Evolutionary conservation across 64 coral and sea anemone genomes (phyloP).

Genomic region (Pachyseris speciosa): DNA sequence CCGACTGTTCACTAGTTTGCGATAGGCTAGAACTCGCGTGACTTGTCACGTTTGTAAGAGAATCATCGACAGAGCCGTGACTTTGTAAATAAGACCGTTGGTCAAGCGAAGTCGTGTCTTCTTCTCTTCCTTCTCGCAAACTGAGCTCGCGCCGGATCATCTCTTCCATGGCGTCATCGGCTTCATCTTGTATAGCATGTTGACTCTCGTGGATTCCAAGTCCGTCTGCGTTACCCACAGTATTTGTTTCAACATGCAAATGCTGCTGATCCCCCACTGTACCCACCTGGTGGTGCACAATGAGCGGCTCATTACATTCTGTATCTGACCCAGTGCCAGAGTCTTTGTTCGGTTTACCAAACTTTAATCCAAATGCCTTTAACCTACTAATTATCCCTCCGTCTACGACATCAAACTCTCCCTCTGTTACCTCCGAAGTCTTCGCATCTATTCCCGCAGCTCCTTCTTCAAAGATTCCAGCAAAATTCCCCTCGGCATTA

Average conservation of each 20-base stretch:
- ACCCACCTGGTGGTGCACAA: not conserved
- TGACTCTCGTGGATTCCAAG: not conserved
- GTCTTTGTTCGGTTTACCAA: slow-evolving; percentile 14
- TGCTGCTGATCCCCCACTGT: not conserved
- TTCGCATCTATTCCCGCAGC: not conserved
- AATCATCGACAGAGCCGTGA: not conserved
- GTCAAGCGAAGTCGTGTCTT: not conserved
- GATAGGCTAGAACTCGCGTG: not conserved
- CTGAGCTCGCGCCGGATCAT: slow-evolving; percentile 41
- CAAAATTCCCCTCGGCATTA: not conserved
- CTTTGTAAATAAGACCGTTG: not conserved
- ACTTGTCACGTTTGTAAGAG: not conserved
- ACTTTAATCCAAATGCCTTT: slow-evolving; percentile 2
- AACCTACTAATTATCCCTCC: slow-evolving; percentile 62
- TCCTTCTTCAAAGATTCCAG: not conserved
- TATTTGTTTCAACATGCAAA: not conserved
- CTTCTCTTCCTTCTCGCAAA: slow-evolving; percentile 4
- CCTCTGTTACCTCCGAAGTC: not conserved
- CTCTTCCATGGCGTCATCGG: slow-evolving; percentile 66
- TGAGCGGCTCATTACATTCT: slow-evolving; percentile 6
- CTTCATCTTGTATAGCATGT: slow-evolving; percentile 55
- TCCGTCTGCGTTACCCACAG: not conserved
- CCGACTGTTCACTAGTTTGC: not conserved
- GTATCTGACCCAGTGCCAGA: slow-evolving; percentile 55
- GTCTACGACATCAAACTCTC: slow-evolving; percentile 78